These are phyloP conservation scores for Cryptus viduatorius DNA, from an alignment of 2,888 invertebrate species.

Conservation along the genomic window DNA sequence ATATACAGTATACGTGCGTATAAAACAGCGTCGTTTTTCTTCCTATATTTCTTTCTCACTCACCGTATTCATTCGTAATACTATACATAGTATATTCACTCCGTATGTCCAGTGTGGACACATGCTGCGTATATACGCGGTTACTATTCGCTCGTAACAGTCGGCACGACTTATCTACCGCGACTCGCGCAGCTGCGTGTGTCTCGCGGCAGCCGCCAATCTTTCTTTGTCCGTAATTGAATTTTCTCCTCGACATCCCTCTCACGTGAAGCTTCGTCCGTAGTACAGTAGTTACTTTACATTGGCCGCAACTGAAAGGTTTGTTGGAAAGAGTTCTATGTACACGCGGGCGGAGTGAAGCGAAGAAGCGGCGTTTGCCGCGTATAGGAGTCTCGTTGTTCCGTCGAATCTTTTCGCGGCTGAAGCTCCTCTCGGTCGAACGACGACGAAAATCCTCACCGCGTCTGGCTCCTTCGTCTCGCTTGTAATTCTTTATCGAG, in stretches of 20 bases:
- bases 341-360: background rate
- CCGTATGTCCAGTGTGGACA: background rate
- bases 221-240: slow-evolving; percentile 74
- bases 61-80: slow-evolving; percentile 40
- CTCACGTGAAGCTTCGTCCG: slow-evolving; percentile 33
- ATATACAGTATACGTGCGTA: slow-evolving; percentile 6
- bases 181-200: slow-evolving; percentile 51
- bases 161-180: slow-evolving; percentile 56
- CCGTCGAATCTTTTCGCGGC: slow-evolving; percentile 41
- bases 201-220: slow-evolving; percentile 48
- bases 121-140: slow-evolving; percentile 13
- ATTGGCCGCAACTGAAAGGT: background rate
- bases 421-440: slow-evolving; percentile 34
- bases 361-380: background rate
- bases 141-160: slow-evolving; percentile 22
- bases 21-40: slow-evolving; percentile 44
- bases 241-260: slow-evolving; percentile 79
- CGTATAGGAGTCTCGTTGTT: slow-evolving; percentile 78
- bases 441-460: slow-evolving; percentile 72
- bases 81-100: slow-evolving; percentile 9
- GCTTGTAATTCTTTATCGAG: background rate
- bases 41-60: slow-evolving; percentile 19
- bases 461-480: slow-evolving; percentile 5
- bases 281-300: slow-evolving; percentile 9
- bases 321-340: slow-evolving; percentile 2